A percentile compares a stretch with the other conserved stretches of the same genome.
phyloP scores from a whole-genome alignment of 2,113 vertebrate species.

The Urocynchramus pylzowi region DNA sequence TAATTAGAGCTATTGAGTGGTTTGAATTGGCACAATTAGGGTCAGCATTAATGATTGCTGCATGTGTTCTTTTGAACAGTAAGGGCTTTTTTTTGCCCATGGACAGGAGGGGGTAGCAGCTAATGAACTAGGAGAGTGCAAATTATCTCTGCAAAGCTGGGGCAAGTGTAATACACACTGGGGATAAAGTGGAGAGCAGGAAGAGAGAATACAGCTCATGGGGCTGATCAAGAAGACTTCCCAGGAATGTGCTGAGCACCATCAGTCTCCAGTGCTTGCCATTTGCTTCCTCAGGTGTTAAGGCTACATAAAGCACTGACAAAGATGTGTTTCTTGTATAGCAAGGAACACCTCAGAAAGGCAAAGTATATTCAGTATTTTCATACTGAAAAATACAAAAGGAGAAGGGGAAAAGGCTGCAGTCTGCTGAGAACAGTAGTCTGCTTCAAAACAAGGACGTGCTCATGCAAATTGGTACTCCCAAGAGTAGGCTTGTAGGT shows the following conservation, averaged over 20 bases:
- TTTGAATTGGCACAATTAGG: conserved; percentile 90
- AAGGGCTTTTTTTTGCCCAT: conserved; percentile 70
- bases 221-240: neutral
- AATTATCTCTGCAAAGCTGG: conserved; percentile 72
- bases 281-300: neutral
- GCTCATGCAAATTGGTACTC: neutral
- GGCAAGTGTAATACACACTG: conserved; percentile 64
- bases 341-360: neutral
- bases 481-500: neutral
- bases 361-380: neutral
- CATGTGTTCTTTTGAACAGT: conserved; percentile 78
- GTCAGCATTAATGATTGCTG: conserved; percentile 82
- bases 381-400: neutral
- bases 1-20: conserved; percentile 91
- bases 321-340: neutral
- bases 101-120: conserved; percentile 67
- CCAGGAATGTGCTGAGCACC: neutral
- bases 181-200: neutral
- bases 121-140: conserved; percentile 75
- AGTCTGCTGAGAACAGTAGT: neutral
- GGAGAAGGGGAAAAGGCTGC: neutral
- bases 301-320: neutral
- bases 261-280: neutral
- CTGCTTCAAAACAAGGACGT: neutral
- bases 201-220: neutral